Evolutionary conservation across 2,797 vertebrate species (phyloP), one percentile per base, ranked within the genome.

Genomic region (Acropternis orthonyx): DNA sequence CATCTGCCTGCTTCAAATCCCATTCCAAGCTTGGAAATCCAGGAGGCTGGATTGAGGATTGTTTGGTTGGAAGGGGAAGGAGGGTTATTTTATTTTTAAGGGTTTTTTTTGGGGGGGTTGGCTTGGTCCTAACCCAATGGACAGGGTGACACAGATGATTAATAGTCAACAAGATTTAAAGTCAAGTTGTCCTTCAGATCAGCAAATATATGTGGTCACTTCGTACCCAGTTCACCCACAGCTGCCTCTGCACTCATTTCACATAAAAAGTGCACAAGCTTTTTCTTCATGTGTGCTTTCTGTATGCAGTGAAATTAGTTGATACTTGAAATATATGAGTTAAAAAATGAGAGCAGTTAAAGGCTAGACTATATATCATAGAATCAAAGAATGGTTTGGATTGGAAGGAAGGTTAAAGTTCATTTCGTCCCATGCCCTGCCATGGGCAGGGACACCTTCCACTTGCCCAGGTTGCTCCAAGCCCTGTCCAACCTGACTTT

Each of bases 401-500:
- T 16, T 34, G 44, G 44, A 14, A 36, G 10, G 44, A 26, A 66
- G 22, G 34, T 59, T 14, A 24, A 59, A 72, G n/a, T 10, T 39
- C 24, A 11, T 34, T 8, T 34, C 0, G 0, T 52, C 20, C 37
- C 58, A 34, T 12, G 5, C n/a, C 3, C 28, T 44, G n/a, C n/a
- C n/a, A 8, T 18, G 22, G 23, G 9, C 72, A 58, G 51, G 37
- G 16, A 44, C 44, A 22, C 0, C 3, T 83, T 1, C 17, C 43
- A 18, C 32, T 0, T 0, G 3, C 28, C 58, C 49, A 71, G 44
- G 7, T 0, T 58, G 14, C 10, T 26, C 44, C 79, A 51, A 26
- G 1, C 4, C 3, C 49, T 0, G 0, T 44, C 43, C 58, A 65
- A 0, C 21, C 51, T 39, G 17, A 6, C 12, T 37, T 34, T 6